phyloP scores from a whole-genome alignment of 2,113 vertebrate genomes.

The Pituophis catenifer region DNA sequence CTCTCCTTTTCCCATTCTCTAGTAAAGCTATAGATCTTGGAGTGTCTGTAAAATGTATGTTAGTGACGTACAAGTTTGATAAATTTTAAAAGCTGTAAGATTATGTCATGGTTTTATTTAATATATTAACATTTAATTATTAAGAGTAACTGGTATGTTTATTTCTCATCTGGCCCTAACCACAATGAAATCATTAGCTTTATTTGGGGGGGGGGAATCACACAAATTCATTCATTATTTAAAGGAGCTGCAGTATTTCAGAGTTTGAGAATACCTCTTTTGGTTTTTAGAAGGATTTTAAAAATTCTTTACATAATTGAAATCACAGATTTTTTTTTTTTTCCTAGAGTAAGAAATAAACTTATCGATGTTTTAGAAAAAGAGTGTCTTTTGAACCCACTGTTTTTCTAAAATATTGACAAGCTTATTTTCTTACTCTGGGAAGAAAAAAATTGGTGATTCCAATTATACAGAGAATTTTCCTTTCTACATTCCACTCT shows the following conservation, averaged over 20 bases:
- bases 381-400: not conserved
- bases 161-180: not conserved
- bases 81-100: not conserved
- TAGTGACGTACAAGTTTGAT: not conserved
- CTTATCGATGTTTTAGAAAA: not conserved
- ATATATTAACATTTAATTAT: not conserved
- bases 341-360: constrained; percentile 22
- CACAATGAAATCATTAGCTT: not conserved
- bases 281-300: not conserved
- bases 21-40: not conserved
- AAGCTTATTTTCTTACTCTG: not conserved
- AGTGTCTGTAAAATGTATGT: not conserved
- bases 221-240: not conserved
- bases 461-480: not conserved
- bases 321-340: constrained; percentile 3
- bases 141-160: not conserved
- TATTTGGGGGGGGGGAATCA: not conserved
- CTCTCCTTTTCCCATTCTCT: too few relatives aligned
- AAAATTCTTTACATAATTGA: not conserved
- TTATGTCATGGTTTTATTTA: not conserved
- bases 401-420: not conserved
- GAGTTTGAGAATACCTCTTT: not conserved
- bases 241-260: not conserved
- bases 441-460: not conserved
- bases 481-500: not conserved